Conservation (phyloP, 2,797 vertebrate genomes). For the Arremon aurantiirostris region DNA sequence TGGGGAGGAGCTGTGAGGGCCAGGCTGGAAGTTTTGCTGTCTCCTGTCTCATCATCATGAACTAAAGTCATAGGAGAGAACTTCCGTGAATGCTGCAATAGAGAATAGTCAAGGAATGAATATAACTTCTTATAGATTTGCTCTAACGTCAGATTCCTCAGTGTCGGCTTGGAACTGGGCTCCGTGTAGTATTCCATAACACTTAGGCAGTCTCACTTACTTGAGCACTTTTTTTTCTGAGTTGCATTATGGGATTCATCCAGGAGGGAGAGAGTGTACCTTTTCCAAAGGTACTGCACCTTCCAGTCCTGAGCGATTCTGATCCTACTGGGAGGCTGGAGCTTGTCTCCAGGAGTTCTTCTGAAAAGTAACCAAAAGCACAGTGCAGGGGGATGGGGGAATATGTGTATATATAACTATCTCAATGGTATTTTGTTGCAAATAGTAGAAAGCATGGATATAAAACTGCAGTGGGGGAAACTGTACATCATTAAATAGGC, state of each 20-base stretch:
- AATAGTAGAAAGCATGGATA: constrained; percentile 72
- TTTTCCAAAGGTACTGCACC: constrained; percentile 27
- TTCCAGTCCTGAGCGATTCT: background rate
- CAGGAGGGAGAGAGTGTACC: constrained; percentile 51
- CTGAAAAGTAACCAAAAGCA: constrained; percentile 65
- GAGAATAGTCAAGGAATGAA: background rate
- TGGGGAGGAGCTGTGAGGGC: background rate
- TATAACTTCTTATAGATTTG: background rate
- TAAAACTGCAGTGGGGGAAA: constrained; percentile 63
- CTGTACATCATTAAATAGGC: constrained; percentile 63
- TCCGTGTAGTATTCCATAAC: background rate
- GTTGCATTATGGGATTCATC: constrained; percentile 62
- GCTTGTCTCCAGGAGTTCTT: constrained; percentile 30
- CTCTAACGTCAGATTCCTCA: constrained; percentile 41
- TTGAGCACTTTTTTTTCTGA: constrained; percentile 64
- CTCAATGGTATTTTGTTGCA: constrained; percentile 69
- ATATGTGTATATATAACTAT: constrained; percentile 67
- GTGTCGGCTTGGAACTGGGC: constrained; percentile 20
- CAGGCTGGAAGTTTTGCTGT: constrained; percentile 28
- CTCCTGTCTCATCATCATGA: constrained; percentile 13
- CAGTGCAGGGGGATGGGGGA: constrained; percentile 54
- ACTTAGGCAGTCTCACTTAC: constrained; percentile 55
- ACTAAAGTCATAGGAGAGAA: constrained; percentile 7
- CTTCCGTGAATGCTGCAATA: constrained; percentile 38
- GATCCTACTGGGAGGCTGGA: constrained; percentile 26